A percentile compares a stretch with the other conserved stretches of the same genome.
phyloP scores from a whole-genome alignment of 2,888 invertebrate species.

The Catonia carolina region DNA sequence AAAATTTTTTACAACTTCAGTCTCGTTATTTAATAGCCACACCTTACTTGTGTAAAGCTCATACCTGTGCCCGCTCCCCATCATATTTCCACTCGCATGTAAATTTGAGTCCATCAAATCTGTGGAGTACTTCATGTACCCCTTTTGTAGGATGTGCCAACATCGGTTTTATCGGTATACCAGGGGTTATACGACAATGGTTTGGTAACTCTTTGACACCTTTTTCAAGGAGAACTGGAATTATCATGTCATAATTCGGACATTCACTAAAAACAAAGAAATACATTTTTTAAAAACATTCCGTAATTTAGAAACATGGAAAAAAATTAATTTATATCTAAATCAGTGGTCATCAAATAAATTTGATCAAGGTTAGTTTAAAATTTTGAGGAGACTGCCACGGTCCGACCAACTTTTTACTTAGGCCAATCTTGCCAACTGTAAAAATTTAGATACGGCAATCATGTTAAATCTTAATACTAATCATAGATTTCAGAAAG shows the following conservation, averaged over 20 bases:
- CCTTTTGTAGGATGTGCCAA: slow-evolving; percentile 96
- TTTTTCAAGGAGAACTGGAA: slow-evolving; percentile 68
- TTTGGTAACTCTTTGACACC: slow-evolving; percentile 68
- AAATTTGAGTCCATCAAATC: slow-evolving; percentile 80
- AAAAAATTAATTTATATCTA: too few species aligned
- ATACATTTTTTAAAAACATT: background rate
- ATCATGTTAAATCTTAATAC: too few species aligned
- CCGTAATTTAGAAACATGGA: background rate
- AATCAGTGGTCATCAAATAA: too few species aligned
- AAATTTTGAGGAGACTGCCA: too few species aligned
- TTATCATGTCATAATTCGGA: slow-evolving; percentile 83
- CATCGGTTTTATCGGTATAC: slow-evolving; percentile 96
- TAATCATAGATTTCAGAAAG: too few species aligned
- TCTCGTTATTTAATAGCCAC: too few species aligned
- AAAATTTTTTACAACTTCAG: too few species aligned
- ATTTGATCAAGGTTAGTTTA: too few species aligned
- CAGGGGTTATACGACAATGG: slow-evolving; percentile 81
- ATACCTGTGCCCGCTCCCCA: slow-evolving; percentile 92
- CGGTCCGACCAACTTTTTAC: too few species aligned
- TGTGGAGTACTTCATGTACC: slow-evolving; percentile 75
- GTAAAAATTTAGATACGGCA: too few species aligned
- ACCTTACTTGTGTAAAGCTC: too few species aligned
- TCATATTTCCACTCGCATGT: slow-evolving; percentile 99
- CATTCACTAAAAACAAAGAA: slow-evolving; percentile 64
- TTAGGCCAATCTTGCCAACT: too few species aligned